Evolutionary conservation across 2,113 vertebrate species (phyloP).

Genomic region (Phasianus colchicus): DNA sequence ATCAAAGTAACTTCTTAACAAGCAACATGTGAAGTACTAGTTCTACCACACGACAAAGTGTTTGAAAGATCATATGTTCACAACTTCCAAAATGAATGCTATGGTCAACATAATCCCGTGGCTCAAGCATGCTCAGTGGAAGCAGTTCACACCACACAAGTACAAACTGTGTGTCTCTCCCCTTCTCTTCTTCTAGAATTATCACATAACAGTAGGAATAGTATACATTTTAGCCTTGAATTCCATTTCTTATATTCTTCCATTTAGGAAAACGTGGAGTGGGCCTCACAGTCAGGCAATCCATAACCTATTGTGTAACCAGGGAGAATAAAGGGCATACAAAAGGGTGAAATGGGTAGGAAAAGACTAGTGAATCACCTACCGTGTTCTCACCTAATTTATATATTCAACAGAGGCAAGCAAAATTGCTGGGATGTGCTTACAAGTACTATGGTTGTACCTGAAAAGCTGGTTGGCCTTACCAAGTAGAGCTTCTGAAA

Average conservation of each 20-base stretch:
- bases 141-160: background rate
- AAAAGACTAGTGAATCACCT: background rate
- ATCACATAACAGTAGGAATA: background rate
- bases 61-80: background rate
- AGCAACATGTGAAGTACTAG: background rate
- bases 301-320: accelerated
- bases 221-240: background rate
- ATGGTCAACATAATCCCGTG: background rate
- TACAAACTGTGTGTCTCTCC: background rate
- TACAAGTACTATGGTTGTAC: background rate
- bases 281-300: background rate
- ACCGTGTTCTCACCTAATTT: background rate
- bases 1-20: background rate
- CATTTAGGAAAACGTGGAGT: background rate
- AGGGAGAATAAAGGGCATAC: background rate
- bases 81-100: background rate
- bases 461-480: background rate
- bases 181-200: background rate
- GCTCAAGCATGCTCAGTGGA: background rate
- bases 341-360: background rate
- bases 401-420: background rate
- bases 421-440: background rate
- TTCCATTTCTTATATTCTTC: background rate
- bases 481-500: background rate
- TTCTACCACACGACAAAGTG: background rate